Evolutionary conservation across 2,888 invertebrate genomes (phyloP), one percentile per base, ranked within the genome.

Genomic region (Drosophila fulvimacula): DNA sequence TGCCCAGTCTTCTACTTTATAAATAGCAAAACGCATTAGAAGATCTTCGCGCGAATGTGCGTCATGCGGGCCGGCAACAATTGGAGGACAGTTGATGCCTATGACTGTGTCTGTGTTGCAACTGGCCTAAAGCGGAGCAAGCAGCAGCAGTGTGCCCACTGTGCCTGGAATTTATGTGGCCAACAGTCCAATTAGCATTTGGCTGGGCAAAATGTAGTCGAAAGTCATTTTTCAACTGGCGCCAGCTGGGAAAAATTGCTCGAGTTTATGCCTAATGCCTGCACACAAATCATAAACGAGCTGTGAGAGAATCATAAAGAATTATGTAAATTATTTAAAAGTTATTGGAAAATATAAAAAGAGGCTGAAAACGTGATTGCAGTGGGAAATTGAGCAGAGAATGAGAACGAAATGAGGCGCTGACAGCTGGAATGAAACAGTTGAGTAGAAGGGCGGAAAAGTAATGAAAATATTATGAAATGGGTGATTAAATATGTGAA

Each of bases 11-110:
- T 61, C 51, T 46, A 52, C 53, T 36, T 60, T 78, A 82, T 67
- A 74, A 74, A 78, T 77, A 77, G 67, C 63, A n/a, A 27, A 32
- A 32, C 73, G 75, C 88, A 84, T 84, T 87, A 86, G 82, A 82
- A 82, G 68, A 86, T 49, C 67, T 53, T 60, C 51, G 65, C 27
- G 71, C 48, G 72, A 63, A 59, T 64, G 70, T 79, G 77, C 77
- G 69, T 79, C 69, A 80, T 76, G 70, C 46, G 58, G 61, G 7
- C 57, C 71, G 67, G 53, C 70, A 71, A 81, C 84, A 80, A 76
- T 82, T 70, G 77, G 73, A 80, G 73, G 73, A 59, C 79, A 71
- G 64, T 4, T 34, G 9, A 4, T 34, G 74, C 53, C 36, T 58
- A 55, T 56, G 36, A 5, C 36, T 36, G 5, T 36, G 42, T 42